phyloP scores from a whole-genome alignment of 2,888 invertebrate species.

The Globia sparganii region DNA sequence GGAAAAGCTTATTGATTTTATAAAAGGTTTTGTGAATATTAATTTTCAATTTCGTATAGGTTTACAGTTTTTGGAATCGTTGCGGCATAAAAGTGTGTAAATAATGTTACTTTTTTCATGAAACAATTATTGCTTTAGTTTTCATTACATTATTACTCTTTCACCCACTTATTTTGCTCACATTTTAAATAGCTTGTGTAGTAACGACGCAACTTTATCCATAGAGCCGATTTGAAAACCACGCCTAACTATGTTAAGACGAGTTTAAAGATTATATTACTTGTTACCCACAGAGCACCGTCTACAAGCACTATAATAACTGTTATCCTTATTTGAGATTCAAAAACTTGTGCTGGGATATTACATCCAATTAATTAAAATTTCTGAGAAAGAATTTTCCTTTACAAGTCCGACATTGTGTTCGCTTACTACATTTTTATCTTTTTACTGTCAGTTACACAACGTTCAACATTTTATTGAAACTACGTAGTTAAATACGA shows the following conservation, averaged over 20 bases:
- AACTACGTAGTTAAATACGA: constrained; percentile 32
- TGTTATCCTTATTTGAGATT: constrained; percentile 42
- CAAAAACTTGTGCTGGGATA: constrained; percentile 49
- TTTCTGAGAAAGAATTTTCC: constrained; percentile 29
- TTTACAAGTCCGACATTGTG: constrained; percentile 3
- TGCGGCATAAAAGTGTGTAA: not conserved
- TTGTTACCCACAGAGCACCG: constrained; percentile 35
- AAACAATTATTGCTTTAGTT: not conserved
- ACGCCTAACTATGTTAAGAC: constrained; percentile 40
- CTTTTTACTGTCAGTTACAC: constrained; percentile 22
- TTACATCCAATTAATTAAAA: constrained; percentile 45
- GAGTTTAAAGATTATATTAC: constrained; percentile 59
- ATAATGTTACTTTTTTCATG: not conserved
- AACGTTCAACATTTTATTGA: constrained; percentile 34
- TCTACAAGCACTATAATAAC: constrained; percentile 41
- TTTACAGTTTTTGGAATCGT: not conserved
- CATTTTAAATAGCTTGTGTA: constrained; percentile 30
- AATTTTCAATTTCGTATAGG: constrained; percentile 24
- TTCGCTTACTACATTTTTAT: constrained; percentile 34
- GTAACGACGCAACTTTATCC: constrained; percentile 50
- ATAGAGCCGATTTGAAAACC: constrained; percentile 47
- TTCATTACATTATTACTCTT: constrained; percentile 9
- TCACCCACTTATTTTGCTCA: constrained; percentile 22
- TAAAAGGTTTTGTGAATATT: constrained; percentile 38
- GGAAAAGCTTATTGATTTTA: constrained; percentile 29